These are phyloP conservation scores for Orussus abietinus DNA, from an alignment of 1,140 invertebrate species.

Conservation along the genomic window DNA sequence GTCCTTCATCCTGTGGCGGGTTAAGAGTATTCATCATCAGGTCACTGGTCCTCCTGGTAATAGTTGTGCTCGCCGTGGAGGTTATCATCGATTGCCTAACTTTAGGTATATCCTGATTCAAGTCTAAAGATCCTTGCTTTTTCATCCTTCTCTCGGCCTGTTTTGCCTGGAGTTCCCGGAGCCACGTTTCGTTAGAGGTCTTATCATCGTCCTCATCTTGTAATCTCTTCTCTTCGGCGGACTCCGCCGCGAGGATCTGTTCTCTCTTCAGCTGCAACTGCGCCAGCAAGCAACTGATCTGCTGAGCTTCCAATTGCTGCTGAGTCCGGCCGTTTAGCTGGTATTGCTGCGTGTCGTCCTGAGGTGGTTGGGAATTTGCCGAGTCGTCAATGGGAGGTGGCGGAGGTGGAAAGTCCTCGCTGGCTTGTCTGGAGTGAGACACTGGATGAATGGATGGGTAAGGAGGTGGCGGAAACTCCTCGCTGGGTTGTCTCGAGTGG, in stretches of 20 bases:
- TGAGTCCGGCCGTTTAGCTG: conserved; percentile 20
- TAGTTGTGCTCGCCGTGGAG: conserved; percentile 21
- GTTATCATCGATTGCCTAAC: conserved; percentile 20
- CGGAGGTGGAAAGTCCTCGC: conserved; percentile 85
- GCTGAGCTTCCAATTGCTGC: conserved; percentile 36
- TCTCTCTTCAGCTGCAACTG: conserved; percentile 74
- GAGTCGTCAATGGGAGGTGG: conserved; percentile 69
- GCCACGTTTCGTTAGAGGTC: conserved; percentile 62
- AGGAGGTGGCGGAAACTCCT: conserved; percentile 67
- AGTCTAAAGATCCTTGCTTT: conserved; percentile 42
- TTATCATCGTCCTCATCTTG: conserved; percentile 41
- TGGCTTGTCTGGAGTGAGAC: conserved; percentile 77
- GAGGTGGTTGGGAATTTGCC: conserved; percentile 22
- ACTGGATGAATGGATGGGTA: conserved; percentile 75
- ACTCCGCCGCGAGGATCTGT: conserved; percentile 60
- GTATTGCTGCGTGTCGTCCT: conserved; percentile 22
- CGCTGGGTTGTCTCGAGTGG: conserved; percentile 47
- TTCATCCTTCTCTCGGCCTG: conserved; percentile 64
- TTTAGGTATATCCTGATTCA: conserved; percentile 34
- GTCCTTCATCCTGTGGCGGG: conserved; percentile 27
- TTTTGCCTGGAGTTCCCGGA: conserved; percentile 75
- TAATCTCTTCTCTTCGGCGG: conserved; percentile 33
- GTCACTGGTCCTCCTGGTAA: conserved; percentile 44
- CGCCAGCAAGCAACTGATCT: conserved; percentile 60
- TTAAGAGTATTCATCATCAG: conserved; percentile 40